Base-by-base conservation (phyloP, 2,797 vertebrate species). In the Leuciscus waleckii region DNA sequence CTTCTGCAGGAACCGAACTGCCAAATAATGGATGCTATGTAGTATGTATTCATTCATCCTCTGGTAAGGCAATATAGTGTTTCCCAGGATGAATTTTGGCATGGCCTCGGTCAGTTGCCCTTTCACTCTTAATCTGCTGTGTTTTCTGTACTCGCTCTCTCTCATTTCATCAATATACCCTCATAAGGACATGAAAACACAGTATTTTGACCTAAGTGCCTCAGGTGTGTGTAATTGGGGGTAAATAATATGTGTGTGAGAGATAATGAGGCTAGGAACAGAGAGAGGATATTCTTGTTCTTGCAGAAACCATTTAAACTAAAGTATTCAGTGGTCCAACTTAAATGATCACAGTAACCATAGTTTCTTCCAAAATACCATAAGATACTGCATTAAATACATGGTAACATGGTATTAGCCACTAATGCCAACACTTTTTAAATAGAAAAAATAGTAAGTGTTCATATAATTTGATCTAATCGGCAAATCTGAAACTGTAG, bases 151-250 rank as follows among this genome's bases (percentile, higher is more conserved):
- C 65, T 79, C 49, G 1, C 67, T 51, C 43, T 37, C 26, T 61
- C 83, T 54, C n/a, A 69, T 69, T 69, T 74, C 56, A 63, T 37
- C 16, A 39, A 69, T 86, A 76, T 51, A 70, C 13, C 80, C 77
- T 77, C 73, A 84, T 83, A 89, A 78, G 84, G 83, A 83, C 77
- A 85, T 83, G 3, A 54, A 19, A 43, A 58, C 35, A 79, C 14
- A 83, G 37, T 54, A 78, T 49, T 74, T 51, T 54, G 32, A 83
- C 5, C 23, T 7, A 63, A 63, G 71, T 49, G 39, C 8, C 58
- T 67, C 7, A 2, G 29, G 65, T 35, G 1, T 67, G 29, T 37
- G n/a, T 19, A 65, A 49, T 1, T 63, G 7, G 13, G 54, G 26
- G 39, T 63, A 26, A 49, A 74, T 32, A 82, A 74, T 7, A 43